A percentile compares a stretch with the other conserved stretches of the same genome.
phyloP scores from a whole-genome alignment of 1,140 invertebrate genomes.

The Aradophagus sp. region DNA sequence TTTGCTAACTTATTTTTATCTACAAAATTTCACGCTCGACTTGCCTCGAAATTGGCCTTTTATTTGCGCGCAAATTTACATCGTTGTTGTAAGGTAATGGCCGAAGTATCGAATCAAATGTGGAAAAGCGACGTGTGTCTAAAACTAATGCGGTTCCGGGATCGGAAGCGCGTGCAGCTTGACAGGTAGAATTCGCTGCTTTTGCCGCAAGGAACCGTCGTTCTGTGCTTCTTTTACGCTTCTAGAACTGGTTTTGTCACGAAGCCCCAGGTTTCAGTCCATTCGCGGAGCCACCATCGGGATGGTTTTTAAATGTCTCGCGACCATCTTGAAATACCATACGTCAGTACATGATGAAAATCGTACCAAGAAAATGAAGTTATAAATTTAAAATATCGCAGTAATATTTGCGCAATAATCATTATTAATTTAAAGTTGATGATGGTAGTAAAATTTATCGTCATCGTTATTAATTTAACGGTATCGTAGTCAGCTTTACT shows the following conservation, averaged over 20 bases:
- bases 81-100: no score
- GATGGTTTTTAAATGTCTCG: slow-evolving; percentile 48
- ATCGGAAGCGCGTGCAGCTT: slow-evolving; percentile 21
- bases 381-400: no score
- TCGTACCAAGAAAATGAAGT: no score
- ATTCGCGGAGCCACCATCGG: slow-evolving; percentile 18
- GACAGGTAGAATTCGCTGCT: slow-evolving; percentile 34
- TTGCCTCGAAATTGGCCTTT: no score
- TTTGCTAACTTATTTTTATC: slow-evolving; percentile 33
- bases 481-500: no score
- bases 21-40: slow-evolving; percentile 36
- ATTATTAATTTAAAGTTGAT: no score
- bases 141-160: slow-evolving; percentile 36
- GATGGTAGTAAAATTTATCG: no score
- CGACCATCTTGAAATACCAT: slow-evolving; percentile 32
- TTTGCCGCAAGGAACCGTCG: slow-evolving; percentile 37
- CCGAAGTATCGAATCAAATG: no score
- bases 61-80: no score
- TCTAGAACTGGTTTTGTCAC: slow-evolving; percentile 55
- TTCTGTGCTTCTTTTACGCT: slow-evolving; percentile 43
- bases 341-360: slow-evolving; percentile 9
- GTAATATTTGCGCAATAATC: no score
- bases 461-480: no score
- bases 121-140: slow-evolving; percentile 20
- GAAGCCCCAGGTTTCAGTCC: slow-evolving; percentile 24